Percentiles rank a stretch among this genome's conserved stretches.
Conservation (phyloP, 2,888 invertebrate genomes). For the Metellina segmentata region DNA sequence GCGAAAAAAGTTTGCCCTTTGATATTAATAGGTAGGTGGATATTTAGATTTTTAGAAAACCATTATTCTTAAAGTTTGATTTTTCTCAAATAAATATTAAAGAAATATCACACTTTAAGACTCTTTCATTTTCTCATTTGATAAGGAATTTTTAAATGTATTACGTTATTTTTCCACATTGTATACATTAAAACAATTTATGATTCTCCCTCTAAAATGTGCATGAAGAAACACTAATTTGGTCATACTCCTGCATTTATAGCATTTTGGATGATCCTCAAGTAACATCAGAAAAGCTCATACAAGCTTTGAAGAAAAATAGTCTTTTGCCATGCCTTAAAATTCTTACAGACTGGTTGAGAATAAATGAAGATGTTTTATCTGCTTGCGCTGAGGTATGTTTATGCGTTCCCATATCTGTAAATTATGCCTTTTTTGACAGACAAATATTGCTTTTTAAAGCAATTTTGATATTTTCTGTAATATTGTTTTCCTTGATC, state of each 20-base stretch:
- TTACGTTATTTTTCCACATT: no score
- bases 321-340: slow-evolving; percentile 85
- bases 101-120: not conserved
- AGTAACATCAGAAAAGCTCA: slow-evolving; percentile 42
- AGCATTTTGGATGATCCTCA: slow-evolving; percentile 80
- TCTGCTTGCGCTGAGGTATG: slow-evolving; percentile 74
- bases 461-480: not conserved
- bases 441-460: not conserved
- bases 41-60: not conserved
- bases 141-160: no score
- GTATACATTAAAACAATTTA: no score
- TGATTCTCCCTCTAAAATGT: no score
- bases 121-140: not conserved
- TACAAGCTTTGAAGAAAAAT: slow-evolving; percentile 55
- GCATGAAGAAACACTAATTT: no score
- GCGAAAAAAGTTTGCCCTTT: not conserved
- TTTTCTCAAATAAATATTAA: not conserved
- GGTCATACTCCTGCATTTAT: no score
- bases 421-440: not conserved
- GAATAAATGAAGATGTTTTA: slow-evolving; percentile 87
- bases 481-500: not conserved
- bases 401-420: not conserved
- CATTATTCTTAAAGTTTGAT: not conserved
- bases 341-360: slow-evolving; percentile 91
- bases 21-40: slow-evolving; percentile 47